Evolutionary conservation across 2,797 vertebrate species (phyloP).

Genomic region (Argentina silus): DNA sequence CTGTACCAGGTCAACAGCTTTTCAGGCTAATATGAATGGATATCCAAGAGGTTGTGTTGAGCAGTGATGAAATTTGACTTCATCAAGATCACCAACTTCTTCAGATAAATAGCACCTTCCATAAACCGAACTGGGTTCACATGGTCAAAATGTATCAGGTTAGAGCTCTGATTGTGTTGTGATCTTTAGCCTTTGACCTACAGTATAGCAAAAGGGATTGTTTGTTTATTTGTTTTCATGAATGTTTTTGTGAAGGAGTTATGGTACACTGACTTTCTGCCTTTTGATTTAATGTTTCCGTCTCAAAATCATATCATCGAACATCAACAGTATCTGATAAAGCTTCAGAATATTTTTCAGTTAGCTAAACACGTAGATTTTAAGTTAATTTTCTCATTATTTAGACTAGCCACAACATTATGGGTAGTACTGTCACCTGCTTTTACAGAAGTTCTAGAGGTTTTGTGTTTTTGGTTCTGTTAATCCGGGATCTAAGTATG

Average conservation of each 20-base stretch:
- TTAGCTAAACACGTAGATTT: too few species aligned
- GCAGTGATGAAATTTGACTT: neutral
- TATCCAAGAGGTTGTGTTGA: neutral
- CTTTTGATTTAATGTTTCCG: neutral
- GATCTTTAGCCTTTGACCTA: neutral
- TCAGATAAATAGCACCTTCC: neutral
- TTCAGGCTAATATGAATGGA: too few species aligned
- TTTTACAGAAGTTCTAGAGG: constrained; percentile 1
- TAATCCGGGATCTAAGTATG: constrained; percentile 38
- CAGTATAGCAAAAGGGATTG: neutral
- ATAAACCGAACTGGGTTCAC: neutral
- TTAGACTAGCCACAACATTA: constrained; percentile 35
- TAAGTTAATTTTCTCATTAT: neutral
- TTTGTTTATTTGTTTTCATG: neutral
- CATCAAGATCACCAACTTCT: too few species aligned
- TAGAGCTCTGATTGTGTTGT: neutral
- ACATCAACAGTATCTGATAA: constrained; percentile 16
- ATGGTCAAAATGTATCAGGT: neutral
- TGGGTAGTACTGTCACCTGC: constrained; percentile 2
- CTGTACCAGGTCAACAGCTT: too few species aligned
- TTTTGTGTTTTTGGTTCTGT: constrained; percentile 19
- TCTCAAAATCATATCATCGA: neutral
- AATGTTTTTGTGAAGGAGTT: neutral
- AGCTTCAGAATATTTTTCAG: neutral
- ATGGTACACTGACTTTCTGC: neutral